Conservation (phyloP, 2,888 invertebrate genomes). For the Ophion slaviceki region DNA sequence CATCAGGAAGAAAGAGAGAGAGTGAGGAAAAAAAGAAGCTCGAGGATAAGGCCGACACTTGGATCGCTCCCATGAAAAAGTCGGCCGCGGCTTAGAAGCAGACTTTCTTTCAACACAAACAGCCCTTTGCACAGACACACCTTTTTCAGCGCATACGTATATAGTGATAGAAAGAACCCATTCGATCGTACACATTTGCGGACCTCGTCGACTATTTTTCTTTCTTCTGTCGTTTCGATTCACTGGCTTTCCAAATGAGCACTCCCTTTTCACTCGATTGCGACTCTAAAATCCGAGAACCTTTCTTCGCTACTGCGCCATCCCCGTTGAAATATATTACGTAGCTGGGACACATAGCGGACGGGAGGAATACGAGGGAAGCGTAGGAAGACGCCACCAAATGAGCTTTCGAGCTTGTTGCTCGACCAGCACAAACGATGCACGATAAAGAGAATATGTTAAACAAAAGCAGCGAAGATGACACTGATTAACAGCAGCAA, state of each 20-base stretch:
- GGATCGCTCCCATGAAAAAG: slow-evolving; percentile 52
- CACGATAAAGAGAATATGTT: slow-evolving; percentile 8
- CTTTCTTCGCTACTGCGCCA: neutral
- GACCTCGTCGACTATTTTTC: slow-evolving; percentile 33
- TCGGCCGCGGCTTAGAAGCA: slow-evolving; percentile 36
- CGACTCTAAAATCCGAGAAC: slow-evolving; percentile 4
- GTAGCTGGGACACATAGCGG: neutral
- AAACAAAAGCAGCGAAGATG: neutral
- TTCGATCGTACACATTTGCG: slow-evolving; percentile 26
- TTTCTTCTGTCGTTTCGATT: slow-evolving; percentile 47
- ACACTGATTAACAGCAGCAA: slow-evolving; percentile 2
- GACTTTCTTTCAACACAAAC: slow-evolving; percentile 6
- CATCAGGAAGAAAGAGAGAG: neutral
- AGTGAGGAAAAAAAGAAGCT: neutral
- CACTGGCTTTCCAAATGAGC: slow-evolving; percentile 27
- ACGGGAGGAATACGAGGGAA: neutral
- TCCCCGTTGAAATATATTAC: neutral
- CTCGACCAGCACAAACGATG: neutral
- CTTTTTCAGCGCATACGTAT: slow-evolving; percentile 8
- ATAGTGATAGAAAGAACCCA: slow-evolving; percentile 10
- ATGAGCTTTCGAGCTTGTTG: slow-evolving; percentile 36
- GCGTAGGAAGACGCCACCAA: neutral
- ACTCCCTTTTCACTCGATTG: slow-evolving; percentile 22
- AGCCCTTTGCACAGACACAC: slow-evolving; percentile 2
- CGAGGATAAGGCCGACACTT: slow-evolving; percentile 52